Evolutionary conservation across 2,797 vertebrate species (phyloP), one percentile per base, ranked within the genome.

Genomic region (Tokudaia tokunoshimensis): DNA sequence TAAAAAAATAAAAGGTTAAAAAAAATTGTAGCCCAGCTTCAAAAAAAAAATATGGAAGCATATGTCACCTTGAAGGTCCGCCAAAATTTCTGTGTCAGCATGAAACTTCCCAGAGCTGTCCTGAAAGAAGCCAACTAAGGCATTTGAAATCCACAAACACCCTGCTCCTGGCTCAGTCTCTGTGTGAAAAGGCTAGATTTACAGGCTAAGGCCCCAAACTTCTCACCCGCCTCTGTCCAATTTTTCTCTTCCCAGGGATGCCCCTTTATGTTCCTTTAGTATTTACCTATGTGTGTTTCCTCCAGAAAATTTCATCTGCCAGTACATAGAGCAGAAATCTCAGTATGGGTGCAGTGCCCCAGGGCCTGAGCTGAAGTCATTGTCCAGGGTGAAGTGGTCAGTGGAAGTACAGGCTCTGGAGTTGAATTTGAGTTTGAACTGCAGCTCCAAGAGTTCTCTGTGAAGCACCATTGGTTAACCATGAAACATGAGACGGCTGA

Each of bases 131-230:
- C 59, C 82, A 26, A 59, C 83, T 61, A 37, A 79, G 34, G 19
- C 75, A 41, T 59, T 31, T 37, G 52, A 37, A 88, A 57, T 65
- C n/a, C 50, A 19, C 24, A n/a, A 85, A 76, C 22, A n/a, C 4
- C 12, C 26, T 19, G 81, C 50, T 85, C 47, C 84, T 72, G 65
- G 26, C 29, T 74, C 31, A 26, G 41, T 15, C n/a, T 13, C 29
- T 67, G 17, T 20, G 24, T 22, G 22, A n/a, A 72, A 95, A 82
- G 37, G 12, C 15, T 14, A 19, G 34, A 78, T 78, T 95, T 47
- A 67, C 59, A 85, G 37, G 95, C 44, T 15, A 31, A 89, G 57
- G 6, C 52, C 86, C 88, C 80, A 20, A 22, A 94, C 61, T 76
- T 44, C 75, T 37, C 57, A 11, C 41, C 61, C 37, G 31, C 20